Percentiles rank a stretch among this genome's conserved stretches.
Evolutionary conservation across 2,113 vertebrate genomes (phyloP).

Genomic region (Peromyscus polionotus): DNA sequence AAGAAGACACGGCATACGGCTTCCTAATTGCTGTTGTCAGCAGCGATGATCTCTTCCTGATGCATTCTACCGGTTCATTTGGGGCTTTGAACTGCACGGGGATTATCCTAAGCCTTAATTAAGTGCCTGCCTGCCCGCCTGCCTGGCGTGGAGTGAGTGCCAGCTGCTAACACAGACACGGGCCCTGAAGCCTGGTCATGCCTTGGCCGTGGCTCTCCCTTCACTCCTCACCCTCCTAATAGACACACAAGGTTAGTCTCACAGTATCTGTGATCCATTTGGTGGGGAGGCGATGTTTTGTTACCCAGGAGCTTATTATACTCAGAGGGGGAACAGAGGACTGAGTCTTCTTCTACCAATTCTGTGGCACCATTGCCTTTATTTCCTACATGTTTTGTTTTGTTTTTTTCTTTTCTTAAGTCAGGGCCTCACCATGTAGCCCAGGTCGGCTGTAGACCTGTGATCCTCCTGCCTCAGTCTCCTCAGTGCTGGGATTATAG

Average conservation of each 20-base stretch:
- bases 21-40: conserved; percentile 68
- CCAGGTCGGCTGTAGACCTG: neutral
- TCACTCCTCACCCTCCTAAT: conserved; percentile 51
- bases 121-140: conserved; percentile 57
- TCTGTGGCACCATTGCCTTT: neutral
- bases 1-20: neutral
- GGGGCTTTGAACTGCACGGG: conserved; percentile 60
- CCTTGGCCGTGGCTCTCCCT: neutral
- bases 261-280: neutral
- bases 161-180: conserved; percentile 60
- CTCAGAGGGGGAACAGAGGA: neutral
- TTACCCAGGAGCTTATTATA: neutral
- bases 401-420: neutral
- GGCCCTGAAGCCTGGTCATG: neutral
- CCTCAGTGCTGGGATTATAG: neutral
- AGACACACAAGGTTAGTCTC: neutral
- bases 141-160: conserved; percentile 19
- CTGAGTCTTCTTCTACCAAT: neutral
- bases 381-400: neutral
- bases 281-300: conserved; percentile 5
- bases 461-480: neutral
- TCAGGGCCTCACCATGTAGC: neutral
- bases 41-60: conserved; percentile 37
- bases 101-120: conserved; percentile 68
- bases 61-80: conserved; percentile 51